These are phyloP conservation scores for Diplogasteroides magnus DNA, from an alignment of 1,140 invertebrate genomes.

Conservation along the genomic window DNA sequence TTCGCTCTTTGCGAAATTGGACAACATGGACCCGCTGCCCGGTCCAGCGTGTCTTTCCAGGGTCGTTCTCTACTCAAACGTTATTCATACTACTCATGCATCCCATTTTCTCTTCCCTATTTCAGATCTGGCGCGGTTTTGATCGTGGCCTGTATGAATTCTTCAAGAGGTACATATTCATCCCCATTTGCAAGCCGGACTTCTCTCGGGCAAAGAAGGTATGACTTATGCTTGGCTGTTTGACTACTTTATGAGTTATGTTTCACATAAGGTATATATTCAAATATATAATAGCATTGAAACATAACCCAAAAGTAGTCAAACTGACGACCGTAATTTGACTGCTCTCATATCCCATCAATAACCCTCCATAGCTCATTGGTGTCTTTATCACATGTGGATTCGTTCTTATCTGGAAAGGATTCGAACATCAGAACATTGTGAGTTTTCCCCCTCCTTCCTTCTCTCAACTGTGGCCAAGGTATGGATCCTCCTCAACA, in stretches of 20 bases:
- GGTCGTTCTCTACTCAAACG: constrained; percentile 50
- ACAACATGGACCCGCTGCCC: constrained; percentile 48
- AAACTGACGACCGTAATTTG: too few species aligned
- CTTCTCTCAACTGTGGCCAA: constrained; percentile 13
- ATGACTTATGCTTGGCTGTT: too few species aligned
- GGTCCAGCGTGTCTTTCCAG: constrained; percentile 52
- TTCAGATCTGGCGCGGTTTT: constrained; percentile 49
- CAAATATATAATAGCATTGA: too few species aligned
- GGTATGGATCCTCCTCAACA: constrained; percentile 52
- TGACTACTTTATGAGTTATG: too few species aligned
- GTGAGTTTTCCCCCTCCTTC: constrained; percentile 16
- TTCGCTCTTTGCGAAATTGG: constrained; percentile 45
- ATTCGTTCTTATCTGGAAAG: constrained; percentile 54
- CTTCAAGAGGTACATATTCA: constrained; percentile 54
- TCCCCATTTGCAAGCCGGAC: constrained; percentile 50
- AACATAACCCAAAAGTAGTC: too few species aligned
- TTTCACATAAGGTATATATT: too few species aligned
- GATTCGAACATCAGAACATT: constrained; percentile 53
- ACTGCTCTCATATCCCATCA: too few species aligned
- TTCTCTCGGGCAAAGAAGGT: constrained; percentile 46
- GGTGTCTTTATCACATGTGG: constrained; percentile 49
- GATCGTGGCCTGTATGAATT: constrained; percentile 51
- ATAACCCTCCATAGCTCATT: too few species aligned
- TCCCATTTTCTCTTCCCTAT: too few species aligned
- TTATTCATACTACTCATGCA: too few species aligned